phyloP scores from a whole-genome alignment of 2,113 vertebrate genomes.

The Ptilonorhynchus violaceus region DNA sequence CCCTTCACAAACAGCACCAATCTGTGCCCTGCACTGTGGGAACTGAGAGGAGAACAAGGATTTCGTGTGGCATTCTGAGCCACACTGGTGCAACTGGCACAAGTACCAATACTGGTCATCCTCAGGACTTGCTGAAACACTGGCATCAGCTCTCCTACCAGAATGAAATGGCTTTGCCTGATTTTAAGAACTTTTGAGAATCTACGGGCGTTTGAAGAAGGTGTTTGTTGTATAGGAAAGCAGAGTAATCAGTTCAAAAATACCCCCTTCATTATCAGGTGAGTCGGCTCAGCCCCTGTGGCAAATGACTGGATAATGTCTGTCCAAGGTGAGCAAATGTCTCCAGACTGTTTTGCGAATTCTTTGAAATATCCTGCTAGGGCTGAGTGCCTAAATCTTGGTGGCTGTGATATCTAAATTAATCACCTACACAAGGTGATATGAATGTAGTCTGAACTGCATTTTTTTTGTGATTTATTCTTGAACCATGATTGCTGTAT shows the following conservation, averaged over 20 bases:
- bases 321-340: background rate
- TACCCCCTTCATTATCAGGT: background rate
- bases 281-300: background rate
- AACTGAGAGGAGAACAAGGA: background rate
- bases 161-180: background rate
- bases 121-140: background rate
- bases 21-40: background rate
- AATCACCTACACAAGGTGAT: background rate
- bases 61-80: background rate
- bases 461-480: background rate
- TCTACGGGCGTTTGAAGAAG: background rate
- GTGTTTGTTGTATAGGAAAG: background rate
- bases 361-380: background rate
- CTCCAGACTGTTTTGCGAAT: background rate
- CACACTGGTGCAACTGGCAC: background rate
- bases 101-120: background rate
- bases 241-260: background rate
- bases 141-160: background rate
- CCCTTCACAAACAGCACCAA: background rate
- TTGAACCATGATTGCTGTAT: background rate
- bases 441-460: background rate
- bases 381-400: background rate
- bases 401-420: background rate
- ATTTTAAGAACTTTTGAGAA: background rate
- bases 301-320: background rate